phyloP scores from a whole-genome alignment of 1,140 invertebrate species.

The Hylyphantes graminicola region DNA sequence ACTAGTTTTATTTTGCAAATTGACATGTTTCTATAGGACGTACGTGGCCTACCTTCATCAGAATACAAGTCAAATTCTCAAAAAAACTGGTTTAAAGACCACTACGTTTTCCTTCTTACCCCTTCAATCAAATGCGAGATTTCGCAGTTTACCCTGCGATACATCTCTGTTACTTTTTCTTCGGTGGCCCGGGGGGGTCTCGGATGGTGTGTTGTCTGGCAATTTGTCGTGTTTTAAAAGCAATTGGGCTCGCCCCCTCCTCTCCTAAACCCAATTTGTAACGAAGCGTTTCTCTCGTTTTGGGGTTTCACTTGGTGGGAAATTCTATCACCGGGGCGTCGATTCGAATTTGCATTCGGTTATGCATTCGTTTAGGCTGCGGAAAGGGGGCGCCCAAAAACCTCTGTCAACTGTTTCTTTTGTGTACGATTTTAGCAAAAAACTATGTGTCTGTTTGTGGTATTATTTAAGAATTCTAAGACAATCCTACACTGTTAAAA shows the following conservation, averaged over 20 bases:
- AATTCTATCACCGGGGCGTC: conserved; percentile 56
- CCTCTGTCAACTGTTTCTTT: not conserved
- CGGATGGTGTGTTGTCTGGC: conserved; percentile 23
- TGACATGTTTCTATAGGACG: no score
- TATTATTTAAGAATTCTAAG: not conserved
- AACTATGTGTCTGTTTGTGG: not conserved
- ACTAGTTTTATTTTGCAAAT: no score
- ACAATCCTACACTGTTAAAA: not conserved
- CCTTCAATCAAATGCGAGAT: not conserved
- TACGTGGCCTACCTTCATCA: no score
- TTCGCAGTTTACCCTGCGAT: not conserved
- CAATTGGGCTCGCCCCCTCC: conserved; percentile 44
- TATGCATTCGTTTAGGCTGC: conserved; percentile 46
- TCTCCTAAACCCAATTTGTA: conserved; percentile 53
- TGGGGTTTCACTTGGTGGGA: conserved; percentile 39
- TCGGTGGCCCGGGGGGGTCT: conserved; percentile 1
- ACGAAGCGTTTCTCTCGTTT: conserved; percentile 49
- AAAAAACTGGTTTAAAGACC: not conserved
- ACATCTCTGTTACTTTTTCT: conserved; percentile 1
- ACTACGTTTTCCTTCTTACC: not conserved
- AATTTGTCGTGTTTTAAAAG: conserved; percentile 60
- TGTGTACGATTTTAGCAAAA: not conserved
- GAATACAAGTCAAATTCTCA: no score
- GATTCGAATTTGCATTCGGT: conserved; percentile 50
- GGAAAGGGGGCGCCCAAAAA: conserved; percentile 34